These are phyloP conservation scores for Microplitis demolitor DNA, from an alignment of 1,140 invertebrate species.

Conservation along the genomic window DNA sequence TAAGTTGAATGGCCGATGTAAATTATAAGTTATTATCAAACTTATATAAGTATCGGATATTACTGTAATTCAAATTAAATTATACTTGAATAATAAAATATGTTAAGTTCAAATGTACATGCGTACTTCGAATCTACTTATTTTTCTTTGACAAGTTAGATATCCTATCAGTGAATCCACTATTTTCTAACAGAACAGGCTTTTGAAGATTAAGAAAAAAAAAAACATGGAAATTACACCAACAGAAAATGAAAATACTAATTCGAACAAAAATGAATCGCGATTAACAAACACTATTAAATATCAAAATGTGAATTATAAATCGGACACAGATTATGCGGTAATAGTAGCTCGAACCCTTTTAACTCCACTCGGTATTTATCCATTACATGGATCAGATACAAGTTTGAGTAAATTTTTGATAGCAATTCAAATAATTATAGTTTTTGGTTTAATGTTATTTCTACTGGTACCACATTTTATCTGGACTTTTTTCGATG, in stretches of 20 bases:
- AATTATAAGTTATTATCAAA: too few species aligned
- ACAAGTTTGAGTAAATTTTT: slow-evolving; percentile 26
- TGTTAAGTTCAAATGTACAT: too few species aligned
- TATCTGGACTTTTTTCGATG: slow-evolving; percentile 47
- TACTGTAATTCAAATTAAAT: too few species aligned
- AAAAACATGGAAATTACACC: background rate
- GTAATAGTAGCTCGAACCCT: slow-evolving; percentile 41
- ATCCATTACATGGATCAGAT: slow-evolving; percentile 43
- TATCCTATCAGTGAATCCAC: background rate
- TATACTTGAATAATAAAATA: too few species aligned
- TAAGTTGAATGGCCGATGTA: too few species aligned
- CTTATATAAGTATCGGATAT: too few species aligned
- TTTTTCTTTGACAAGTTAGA: too few species aligned
- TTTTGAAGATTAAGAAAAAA: too few species aligned
- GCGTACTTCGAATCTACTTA: too few species aligned
- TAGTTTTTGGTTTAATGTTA: slow-evolving; percentile 46
- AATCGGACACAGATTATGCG: slow-evolving; percentile 42
- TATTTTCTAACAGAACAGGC: too few species aligned
- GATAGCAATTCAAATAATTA: slow-evolving; percentile 34
- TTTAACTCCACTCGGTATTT: slow-evolving; percentile 50
- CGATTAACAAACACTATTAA: background rate
- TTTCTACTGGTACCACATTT: slow-evolving; percentile 48
- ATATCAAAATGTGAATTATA: slow-evolving; percentile 39
- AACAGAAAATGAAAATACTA: background rate
- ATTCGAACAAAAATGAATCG: background rate